Evolutionary conservation across 2,113 vertebrate species (phyloP).

Genomic region (Spheniscus mendiculus): DNA sequence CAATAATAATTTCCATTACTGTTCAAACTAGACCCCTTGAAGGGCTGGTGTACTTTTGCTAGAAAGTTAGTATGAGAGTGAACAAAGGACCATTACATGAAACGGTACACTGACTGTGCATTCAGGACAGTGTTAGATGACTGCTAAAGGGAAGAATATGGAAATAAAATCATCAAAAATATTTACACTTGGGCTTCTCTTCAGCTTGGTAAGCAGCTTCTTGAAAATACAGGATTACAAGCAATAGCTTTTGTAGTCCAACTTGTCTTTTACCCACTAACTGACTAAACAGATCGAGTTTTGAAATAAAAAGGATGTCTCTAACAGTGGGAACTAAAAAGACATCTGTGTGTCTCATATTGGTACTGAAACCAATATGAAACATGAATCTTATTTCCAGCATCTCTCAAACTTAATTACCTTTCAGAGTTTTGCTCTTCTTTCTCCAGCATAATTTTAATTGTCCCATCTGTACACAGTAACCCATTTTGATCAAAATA

Average conservation of each 20-base stretch:
- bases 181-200: neutral
- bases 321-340: neutral
- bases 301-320: neutral
- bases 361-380: neutral
- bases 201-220: neutral
- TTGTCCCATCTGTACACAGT: neutral
- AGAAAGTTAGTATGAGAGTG: neutral
- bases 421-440: neutral
- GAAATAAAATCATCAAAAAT: neutral
- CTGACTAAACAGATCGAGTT: neutral
- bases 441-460: neutral
- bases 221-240: slow-evolving; percentile 9
- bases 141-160: neutral
- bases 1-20: neutral
- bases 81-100: neutral
- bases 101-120: neutral
- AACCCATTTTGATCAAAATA: neutral
- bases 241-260: neutral
- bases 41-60: neutral
- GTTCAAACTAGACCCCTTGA: neutral
- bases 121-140: neutral
- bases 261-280: neutral
- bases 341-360: neutral
- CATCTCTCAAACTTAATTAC: neutral
- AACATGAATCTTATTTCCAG: neutral